Evolutionary conservation across 2,888 invertebrate species (phyloP), one percentile per base, ranked within the genome.

Genomic region (Limenitis camilla): DNA sequence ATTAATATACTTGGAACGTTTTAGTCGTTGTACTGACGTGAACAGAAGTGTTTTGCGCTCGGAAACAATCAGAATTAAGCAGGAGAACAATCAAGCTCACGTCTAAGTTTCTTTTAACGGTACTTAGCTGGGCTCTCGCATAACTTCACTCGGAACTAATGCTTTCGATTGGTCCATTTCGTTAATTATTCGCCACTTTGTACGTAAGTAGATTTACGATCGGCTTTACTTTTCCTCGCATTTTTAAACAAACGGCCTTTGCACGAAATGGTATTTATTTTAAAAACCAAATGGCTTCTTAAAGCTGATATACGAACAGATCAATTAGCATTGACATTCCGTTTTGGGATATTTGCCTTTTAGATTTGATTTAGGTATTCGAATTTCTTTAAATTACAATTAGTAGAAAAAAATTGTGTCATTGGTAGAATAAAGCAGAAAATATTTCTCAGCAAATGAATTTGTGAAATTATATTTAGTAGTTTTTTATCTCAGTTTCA

Each of bases 141-240:
- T 84, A 85, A 83, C 77, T 86, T 80, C 79, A 72, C 73, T 74
- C 65, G 71, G 69, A 82, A 83, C 82, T 82, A 85, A 86, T 84
- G 81, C 83, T 76, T 78, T 76, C 84, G 83, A 86, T 86, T 78
- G 84, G 85, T 76, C 85, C 86, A 85, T 87, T 87, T 76, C 83
- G 81, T 83, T 87, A 86, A 87, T 87, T 87, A 86, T 87, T 86
- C 86, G 82, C 81, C 84, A 86, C 84, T 86, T 85, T 78, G 79
- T 82, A 81, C 81, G 81, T 84, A 83, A 87, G 85, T 83, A 81
- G 84, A 87, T 86, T 87, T 85, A 87, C 81, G 79, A 72, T 69
- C 68, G 65, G 78, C 72, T 78, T 78, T 63, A 53, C 60, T 61
- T 61, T 52, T 78, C 62, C 72, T 70, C 71, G 72, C 71, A 64